These are phyloP conservation scores for Meliscaeva auricollis DNA, from an alignment of 2,888 invertebrate genomes.

Conservation along the genomic window DNA sequence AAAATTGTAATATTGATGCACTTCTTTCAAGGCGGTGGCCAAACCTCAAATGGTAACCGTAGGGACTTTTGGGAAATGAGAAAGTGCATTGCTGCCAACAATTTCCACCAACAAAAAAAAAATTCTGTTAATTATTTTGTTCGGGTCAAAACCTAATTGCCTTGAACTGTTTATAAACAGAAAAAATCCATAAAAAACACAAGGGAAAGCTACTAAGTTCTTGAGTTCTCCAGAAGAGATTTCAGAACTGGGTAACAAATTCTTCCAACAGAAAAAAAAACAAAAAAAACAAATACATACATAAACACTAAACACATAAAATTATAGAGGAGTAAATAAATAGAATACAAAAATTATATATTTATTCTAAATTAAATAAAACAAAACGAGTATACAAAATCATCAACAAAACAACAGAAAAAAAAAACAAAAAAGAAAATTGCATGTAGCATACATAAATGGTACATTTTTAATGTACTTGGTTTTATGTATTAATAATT, in stretches of 20 bases:
- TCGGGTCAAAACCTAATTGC: too few relatives aligned
- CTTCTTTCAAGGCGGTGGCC: too few relatives aligned
- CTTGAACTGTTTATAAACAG: too few relatives aligned
- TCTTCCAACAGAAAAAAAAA: conserved; percentile 61
- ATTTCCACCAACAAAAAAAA: too few relatives aligned
- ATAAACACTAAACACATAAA: conserved; percentile 48
- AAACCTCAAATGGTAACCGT: too few relatives aligned
- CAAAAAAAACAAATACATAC: conserved; percentile 16
- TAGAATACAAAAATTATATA: conserved; percentile 72
- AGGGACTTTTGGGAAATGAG: too few relatives aligned
- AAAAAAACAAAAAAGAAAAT: conserved; percentile 19
- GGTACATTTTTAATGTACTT: conserved; percentile 71
- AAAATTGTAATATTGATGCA: too few relatives aligned
- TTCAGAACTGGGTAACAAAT: conserved; percentile 52
- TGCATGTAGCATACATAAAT: conserved; percentile 56
- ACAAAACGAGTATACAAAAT: conserved; percentile 78
- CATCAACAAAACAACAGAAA: conserved; percentile 41
- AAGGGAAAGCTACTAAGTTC: conserved; percentile 67
- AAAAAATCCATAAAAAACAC: conserved; percentile 40
- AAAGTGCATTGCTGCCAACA: too few relatives aligned
- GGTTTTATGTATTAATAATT: conserved; percentile 65
- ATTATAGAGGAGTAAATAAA: conserved; percentile 73
- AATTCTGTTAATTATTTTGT: too few relatives aligned
- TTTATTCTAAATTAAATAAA: conserved; percentile 77
- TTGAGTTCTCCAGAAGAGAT: conserved; percentile 48